Conservation (phyloP, 1,140 invertebrate genomes). For the Cherax quadricarinatus region DNA sequence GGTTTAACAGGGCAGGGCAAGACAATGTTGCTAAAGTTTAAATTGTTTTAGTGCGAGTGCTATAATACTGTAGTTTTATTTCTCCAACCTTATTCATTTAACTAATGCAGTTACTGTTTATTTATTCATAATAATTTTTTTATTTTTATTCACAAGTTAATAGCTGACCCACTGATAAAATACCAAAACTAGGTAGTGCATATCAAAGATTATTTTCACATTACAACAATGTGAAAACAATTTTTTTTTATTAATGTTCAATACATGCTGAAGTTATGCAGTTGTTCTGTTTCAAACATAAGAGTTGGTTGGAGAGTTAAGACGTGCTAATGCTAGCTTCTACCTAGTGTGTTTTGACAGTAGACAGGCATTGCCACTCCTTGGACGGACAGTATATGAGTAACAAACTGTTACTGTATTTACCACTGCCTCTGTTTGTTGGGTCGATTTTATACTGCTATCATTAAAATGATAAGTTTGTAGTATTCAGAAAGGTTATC, state of each 20-base stretch:
- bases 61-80: slow-evolving; percentile 46
- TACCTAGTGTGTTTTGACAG: slow-evolving; percentile 53
- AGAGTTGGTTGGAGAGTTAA: slow-evolving; percentile 63
- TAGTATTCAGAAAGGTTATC: not conserved
- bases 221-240: not conserved
- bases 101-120: not conserved
- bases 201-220: not conserved
- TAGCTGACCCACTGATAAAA: not conserved
- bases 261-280: not conserved
- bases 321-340: slow-evolving; percentile 58
- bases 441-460: not conserved
- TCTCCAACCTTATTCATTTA: slow-evolving; percentile 56
- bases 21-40: not conserved
- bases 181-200: not conserved
- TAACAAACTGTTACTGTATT: slow-evolving; percentile 1
- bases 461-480: not conserved
- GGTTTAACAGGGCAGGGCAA: slow-evolving; percentile 39
- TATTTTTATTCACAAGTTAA: not conserved
- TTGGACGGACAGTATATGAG: slow-evolving; percentile 61
- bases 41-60: slow-evolving; percentile 47
- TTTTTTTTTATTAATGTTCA: not conserved
- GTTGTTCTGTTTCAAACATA: not conserved
- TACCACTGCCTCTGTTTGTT: slow-evolving; percentile 19
- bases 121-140: not conserved
- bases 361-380: slow-evolving; percentile 70